Conservation (phyloP, 2,113 vertebrate species). For the Onychostoma macrolepis region DNA sequence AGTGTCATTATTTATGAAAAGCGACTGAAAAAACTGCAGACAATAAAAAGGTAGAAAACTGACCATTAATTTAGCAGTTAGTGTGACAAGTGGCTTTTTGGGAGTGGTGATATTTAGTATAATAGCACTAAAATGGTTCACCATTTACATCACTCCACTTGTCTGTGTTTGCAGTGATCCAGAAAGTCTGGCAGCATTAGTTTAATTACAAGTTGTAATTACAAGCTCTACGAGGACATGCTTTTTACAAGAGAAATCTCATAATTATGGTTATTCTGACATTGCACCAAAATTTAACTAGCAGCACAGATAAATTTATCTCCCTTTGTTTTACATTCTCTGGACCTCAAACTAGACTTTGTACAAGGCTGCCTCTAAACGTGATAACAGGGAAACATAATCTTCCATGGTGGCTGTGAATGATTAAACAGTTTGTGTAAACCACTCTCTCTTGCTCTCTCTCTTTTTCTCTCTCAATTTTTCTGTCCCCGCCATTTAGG, state of each 20-base stretch:
- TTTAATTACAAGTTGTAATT: neutral
- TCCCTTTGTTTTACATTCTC: neutral
- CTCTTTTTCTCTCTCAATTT: neutral
- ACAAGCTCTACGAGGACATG: neutral
- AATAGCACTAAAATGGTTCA: neutral
- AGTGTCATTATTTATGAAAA: neutral
- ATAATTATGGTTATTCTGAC: neutral
- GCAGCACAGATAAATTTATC: neutral
- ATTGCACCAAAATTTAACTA: neutral
- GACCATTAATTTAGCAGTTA: neutral
- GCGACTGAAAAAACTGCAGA: neutral
- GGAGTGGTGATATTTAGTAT: neutral
- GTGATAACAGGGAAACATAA: constrained; percentile 35
- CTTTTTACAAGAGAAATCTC: neutral
- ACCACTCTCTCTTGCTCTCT: constrained; percentile 9
- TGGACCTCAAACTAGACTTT: constrained; percentile 28
- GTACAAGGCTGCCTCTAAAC: constrained; percentile 22
- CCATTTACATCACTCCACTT: neutral
- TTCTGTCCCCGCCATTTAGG: neutral
- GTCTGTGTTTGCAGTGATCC: neutral
- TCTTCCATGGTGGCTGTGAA: constrained; percentile 31
- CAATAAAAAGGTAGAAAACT: neutral
- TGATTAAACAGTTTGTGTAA: constrained; percentile 41
- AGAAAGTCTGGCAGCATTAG: neutral
- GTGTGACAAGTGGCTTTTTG: neutral